These are phyloP conservation scores for Platycercus adscitus DNA, from an alignment of 2,113 vertebrate genomes.

Conservation along the genomic window DNA sequence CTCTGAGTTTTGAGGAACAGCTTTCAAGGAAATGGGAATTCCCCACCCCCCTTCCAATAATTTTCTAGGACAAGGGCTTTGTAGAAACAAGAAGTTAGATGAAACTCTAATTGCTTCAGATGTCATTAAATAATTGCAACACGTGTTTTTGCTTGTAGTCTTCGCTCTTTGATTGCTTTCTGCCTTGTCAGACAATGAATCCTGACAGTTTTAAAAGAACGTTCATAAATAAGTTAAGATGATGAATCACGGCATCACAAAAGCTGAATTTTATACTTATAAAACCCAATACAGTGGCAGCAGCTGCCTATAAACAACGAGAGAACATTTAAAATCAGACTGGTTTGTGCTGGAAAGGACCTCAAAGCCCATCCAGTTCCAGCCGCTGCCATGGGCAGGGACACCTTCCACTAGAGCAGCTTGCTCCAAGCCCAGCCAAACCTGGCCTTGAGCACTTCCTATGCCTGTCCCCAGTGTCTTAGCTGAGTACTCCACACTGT, in stretches of 20 bases:
- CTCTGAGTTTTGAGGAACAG: background rate
- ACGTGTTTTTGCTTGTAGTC: background rate
- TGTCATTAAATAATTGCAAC: slow-evolving; percentile 16
- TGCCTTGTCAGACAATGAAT: background rate
- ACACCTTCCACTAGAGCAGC: background rate
- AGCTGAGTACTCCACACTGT: rapidly evolving
- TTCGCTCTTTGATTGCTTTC: background rate
- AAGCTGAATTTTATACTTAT: background rate
- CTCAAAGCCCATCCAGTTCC: rapidly evolving
- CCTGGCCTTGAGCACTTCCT: rapidly evolving
- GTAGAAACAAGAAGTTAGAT: background rate
- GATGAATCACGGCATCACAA: background rate
- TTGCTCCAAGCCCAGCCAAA: background rate
- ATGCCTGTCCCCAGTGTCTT: rapidly evolving
- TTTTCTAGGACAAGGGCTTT: background rate
- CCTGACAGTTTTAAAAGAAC: background rate
- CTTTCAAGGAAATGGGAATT: background rate
- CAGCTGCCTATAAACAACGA: background rate
- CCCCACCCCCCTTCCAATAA: rapidly evolving
- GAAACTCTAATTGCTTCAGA: background rate
- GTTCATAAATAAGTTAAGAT: background rate
- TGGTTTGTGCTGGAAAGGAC: background rate
- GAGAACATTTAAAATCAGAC: background rate
- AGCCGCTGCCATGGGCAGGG: background rate
- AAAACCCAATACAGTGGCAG: background rate